Percentiles rank a stretch among this genome's conserved stretches.
Conservation (phyloP, 2,888 invertebrate genomes). For the Rutpela maculata region DNA sequence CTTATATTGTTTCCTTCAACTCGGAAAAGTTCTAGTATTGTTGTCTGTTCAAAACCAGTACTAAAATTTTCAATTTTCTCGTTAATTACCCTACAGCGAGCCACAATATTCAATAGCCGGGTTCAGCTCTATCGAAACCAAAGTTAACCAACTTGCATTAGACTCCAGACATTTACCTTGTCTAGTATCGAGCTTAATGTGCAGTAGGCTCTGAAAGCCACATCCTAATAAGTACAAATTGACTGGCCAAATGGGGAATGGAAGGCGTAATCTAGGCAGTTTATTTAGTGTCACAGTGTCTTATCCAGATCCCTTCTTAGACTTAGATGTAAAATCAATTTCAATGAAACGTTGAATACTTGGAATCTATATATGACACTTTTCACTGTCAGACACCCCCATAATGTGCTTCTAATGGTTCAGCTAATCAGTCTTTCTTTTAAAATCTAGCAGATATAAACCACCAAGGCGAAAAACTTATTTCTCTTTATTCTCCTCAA, state of each 20-base stretch:
- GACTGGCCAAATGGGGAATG: constrained; percentile 39
- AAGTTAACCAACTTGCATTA: not conserved
- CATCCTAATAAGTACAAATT: constrained; percentile 43
- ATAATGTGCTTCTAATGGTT: not conserved
- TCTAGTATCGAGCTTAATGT: constrained; percentile 37
- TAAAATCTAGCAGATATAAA: not conserved
- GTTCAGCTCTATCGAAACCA: not conserved
- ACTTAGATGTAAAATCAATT: constrained; percentile 9
- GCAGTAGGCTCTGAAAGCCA: constrained; percentile 36
- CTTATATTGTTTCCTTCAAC: not conserved
- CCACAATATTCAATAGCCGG: constrained; percentile 1
- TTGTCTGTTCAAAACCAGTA: not conserved
- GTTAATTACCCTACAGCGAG: not conserved
- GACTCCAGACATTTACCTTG: constrained; percentile 32
- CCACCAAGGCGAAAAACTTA: not conserved
- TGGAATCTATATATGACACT: not conserved
- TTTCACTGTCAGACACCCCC: not conserved
- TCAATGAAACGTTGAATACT: constrained; percentile 25
- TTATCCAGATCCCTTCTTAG: constrained; percentile 27
- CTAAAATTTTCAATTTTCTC: constrained; percentile 14
- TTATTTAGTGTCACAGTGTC: constrained; percentile 34
- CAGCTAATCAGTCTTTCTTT: not conserved
- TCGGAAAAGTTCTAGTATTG: not conserved
- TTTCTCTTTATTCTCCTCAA: too few relatives aligned
- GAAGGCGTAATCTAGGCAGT: constrained; percentile 37